phyloP scores from a whole-genome alignment of 2,113 vertebrate genomes.

The Ctenodactylus gundi region DNA sequence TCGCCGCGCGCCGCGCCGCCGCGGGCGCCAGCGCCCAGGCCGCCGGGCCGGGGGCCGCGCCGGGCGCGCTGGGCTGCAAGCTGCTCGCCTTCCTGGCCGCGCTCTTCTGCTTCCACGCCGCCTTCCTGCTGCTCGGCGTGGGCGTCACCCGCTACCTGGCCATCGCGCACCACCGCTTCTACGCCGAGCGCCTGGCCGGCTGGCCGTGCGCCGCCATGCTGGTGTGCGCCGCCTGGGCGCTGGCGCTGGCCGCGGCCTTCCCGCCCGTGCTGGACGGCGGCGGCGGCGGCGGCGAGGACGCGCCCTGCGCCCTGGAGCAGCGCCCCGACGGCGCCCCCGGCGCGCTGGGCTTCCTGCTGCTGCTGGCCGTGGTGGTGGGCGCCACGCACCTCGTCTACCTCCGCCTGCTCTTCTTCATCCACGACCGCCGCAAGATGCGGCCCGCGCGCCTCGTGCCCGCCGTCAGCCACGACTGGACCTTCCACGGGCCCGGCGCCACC shows the following conservation, averaged over 20 bases:
- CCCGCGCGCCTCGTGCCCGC: conserved; percentile 95
- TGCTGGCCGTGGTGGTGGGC: conserved; percentile 92
- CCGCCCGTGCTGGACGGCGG: conserved; percentile 95
- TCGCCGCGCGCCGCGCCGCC: conserved; percentile 90
- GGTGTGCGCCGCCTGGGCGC: conserved; percentile 96
- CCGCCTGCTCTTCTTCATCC: conserved; percentile 97
- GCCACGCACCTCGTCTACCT: conserved; percentile 95
- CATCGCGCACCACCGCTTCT: conserved; percentile 97
- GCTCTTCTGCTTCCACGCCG: conserved; percentile 96
- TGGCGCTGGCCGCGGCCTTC: conserved; percentile 96
- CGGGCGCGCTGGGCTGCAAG: conserved; percentile 93
- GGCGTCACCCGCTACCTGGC: conserved; percentile 98
- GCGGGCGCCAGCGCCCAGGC: conserved; percentile 84
- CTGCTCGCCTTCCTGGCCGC: conserved; percentile 94
- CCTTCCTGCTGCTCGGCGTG: conserved; percentile 96
- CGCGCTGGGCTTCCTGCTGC: conserved; percentile 96
- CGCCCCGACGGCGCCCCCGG: conserved; percentile 95
- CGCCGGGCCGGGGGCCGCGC: conserved; percentile 77
- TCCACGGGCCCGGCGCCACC: conserved; percentile 95
- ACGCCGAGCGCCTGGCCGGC: conserved; percentile 94
- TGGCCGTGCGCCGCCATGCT: conserved; percentile 93
- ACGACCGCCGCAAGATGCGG: conserved; percentile 98
- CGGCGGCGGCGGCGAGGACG: conserved; percentile 93
- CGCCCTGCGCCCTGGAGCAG: conserved; percentile 97
- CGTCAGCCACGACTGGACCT: conserved; percentile 99